Conservation (phyloP, 23 tunicate species). For the Ascidia mentula region DNA sequence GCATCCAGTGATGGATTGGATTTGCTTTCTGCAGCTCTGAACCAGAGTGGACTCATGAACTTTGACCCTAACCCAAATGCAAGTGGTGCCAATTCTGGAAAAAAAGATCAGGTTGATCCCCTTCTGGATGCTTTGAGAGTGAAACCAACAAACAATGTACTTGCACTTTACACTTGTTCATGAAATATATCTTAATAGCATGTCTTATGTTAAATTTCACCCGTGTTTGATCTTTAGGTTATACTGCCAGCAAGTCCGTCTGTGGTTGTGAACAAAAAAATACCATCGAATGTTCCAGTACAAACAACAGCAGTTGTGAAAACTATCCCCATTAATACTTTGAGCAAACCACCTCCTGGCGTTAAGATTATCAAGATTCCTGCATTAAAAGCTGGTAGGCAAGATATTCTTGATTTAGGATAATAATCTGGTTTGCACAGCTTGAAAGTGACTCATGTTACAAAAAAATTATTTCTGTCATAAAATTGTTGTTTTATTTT, state of each 20-base stretch:
- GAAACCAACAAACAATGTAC: neutral
- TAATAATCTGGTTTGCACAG: too few species aligned
- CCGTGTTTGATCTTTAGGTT: too few species aligned
- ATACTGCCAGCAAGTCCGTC: too few species aligned
- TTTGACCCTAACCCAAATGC: conserved; percentile 8
- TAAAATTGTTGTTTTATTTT: neutral
- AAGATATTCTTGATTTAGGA: neutral
- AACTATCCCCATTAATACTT: neutral
- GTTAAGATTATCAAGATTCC: conserved; percentile 34
- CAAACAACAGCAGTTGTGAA: conserved; percentile 3
- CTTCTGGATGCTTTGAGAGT: neutral
- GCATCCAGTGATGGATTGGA: conserved; percentile 30
- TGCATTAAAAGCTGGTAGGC: conserved; percentile 41
- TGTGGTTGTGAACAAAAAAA: neutral
- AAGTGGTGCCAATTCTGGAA: neutral
- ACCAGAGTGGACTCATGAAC: conserved; percentile 66
- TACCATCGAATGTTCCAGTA: too few species aligned
- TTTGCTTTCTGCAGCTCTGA: conserved; percentile 78
- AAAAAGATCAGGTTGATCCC: neutral
- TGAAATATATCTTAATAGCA: too few species aligned
- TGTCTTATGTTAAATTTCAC: too few species aligned
- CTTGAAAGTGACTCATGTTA: neutral
- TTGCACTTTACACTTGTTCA: too few species aligned
- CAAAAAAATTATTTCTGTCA: neutral
- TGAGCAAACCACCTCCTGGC: conserved; percentile 17